Percentiles rank a stretch among this genome's conserved stretches.
Conservation (phyloP, 2,113 vertebrate genomes). For the Rhegmatorhina hoffmannsi region DNA sequence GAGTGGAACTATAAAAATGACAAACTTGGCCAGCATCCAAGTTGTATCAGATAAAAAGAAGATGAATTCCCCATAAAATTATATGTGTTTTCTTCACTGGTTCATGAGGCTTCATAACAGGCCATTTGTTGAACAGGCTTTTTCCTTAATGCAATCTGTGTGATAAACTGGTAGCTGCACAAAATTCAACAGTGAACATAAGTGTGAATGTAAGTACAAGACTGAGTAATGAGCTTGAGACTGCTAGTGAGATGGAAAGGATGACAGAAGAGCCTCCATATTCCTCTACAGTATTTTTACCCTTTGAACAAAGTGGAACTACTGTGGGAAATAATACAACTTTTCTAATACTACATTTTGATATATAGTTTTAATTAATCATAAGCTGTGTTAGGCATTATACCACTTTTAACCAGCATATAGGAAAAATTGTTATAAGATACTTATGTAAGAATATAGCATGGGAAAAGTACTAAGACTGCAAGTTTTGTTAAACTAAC, state of each 20-base stretch:
- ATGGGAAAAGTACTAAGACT: neutral
- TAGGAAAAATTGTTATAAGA: neutral
- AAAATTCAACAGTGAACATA: neutral
- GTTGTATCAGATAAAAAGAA: neutral
- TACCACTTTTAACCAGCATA: neutral
- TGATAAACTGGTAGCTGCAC: neutral
- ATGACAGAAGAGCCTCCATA: neutral
- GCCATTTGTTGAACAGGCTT: neutral
- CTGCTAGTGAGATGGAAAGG: neutral
- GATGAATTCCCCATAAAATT: neutral
- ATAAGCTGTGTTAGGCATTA: neutral
- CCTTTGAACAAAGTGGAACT: neutral
- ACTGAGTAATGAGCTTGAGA: neutral
- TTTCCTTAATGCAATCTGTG: neutral
- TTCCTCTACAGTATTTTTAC: neutral
- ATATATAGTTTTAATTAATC: neutral
- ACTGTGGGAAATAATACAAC: neutral
- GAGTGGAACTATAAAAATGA: neutral
- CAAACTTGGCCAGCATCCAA: neutral
- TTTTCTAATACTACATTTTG: neutral
- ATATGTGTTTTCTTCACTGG: rapidly evolving
- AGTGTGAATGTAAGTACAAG: neutral
- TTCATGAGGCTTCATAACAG: rapidly evolving
- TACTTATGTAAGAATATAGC: neutral
- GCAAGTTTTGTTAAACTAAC: neutral